Percentiles rank a stretch among this genome's conserved stretches.
Conservation (phyloP, 64 coral and sea anemone genomes). For the Dendrophyllia cribrosa region DNA sequence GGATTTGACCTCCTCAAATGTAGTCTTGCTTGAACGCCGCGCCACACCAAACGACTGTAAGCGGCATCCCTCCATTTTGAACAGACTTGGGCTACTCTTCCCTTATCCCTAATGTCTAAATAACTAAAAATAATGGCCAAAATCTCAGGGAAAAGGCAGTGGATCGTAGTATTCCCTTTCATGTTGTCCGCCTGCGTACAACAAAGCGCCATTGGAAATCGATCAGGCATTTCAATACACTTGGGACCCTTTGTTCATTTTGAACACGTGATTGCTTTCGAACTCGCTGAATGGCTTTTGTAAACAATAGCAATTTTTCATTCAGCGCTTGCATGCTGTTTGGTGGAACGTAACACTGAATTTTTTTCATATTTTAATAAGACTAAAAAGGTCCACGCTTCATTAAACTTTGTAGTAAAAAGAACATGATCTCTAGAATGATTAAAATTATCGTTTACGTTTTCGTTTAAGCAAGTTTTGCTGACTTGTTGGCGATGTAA, state of each 20-base stretch:
- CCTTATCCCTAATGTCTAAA: conserved; percentile 96
- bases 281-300: conserved; percentile 60
- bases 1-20: conserved; percentile 98
- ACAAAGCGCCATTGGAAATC: conserved; percentile 90
- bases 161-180: conserved; percentile 91
- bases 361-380: not conserved
- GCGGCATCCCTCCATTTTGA: conserved; percentile 93
- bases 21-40: conserved; percentile 96
- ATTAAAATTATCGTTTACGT: not conserved
- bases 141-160: conserved; percentile 98
- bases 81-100: conserved; percentile 97
- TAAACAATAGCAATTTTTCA: conserved; percentile 58
- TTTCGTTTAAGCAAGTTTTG: not conserved
- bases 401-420: not conserved
- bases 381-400: not conserved
- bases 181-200: conserved; percentile 67
- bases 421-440: not conserved
- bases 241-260: conserved; percentile 89
- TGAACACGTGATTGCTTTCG: conserved; percentile 72
- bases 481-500: too few species aligned
- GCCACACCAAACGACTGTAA: conserved; percentile 93
- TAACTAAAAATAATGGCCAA: conserved; percentile 98
- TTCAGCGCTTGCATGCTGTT: not conserved
- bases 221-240: conserved; percentile 99
- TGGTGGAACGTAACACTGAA: not conserved